Evolutionary conservation across 2,888 invertebrate species (phyloP).

Genomic region (Cataglyphis cursor): DNA sequence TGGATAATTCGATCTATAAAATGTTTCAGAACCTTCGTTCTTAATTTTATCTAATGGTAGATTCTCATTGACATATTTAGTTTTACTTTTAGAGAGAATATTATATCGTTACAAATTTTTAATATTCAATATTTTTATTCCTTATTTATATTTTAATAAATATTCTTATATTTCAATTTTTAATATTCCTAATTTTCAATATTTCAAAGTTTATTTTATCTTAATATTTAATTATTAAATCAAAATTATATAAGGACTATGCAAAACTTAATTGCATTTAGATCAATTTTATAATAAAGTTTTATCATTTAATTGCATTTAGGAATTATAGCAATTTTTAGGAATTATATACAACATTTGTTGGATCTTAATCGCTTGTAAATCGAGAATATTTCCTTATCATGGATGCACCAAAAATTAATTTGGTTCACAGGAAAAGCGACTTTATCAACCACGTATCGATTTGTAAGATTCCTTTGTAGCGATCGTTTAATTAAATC

Average conservation of each 20-base stretch:
- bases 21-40: neutral
- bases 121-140: neutral
- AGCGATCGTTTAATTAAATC: slow-evolving; percentile 63
- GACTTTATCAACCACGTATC: neutral
- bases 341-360: too few species aligned
- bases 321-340: neutral
- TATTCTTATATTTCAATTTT: neutral
- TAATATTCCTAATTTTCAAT: neutral
- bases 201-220: neutral
- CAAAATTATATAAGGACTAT: neutral
- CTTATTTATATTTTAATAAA: too few species aligned
- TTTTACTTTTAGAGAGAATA: neutral
- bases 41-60: slow-evolving; percentile 26
- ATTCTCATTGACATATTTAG: slow-evolving; percentile 26
- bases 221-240: slow-evolving; percentile 13
- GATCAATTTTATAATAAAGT: neutral
- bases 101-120: neutral
- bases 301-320: neutral
- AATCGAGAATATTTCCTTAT: neutral
- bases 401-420: neutral
- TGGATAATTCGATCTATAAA: slow-evolving; percentile 17
- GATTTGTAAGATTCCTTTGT: neutral
- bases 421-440: neutral
- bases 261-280: neutral
- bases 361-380: neutral